phyloP scores from a whole-genome alignment of 2,888 invertebrate genomes.

The Yponomeuta plumbellus region DNA sequence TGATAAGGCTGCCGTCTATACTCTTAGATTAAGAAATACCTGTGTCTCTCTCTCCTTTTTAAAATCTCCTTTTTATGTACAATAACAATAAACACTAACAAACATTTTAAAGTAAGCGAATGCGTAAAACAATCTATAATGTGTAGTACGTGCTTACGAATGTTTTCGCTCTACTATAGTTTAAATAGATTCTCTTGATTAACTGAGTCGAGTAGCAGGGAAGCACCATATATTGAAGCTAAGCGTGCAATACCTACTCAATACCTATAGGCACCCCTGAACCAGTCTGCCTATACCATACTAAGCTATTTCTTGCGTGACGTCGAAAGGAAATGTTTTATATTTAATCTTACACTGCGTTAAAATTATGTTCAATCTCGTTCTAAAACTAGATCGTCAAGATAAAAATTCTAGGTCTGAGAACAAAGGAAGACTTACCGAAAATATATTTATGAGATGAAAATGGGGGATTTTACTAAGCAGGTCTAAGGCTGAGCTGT shows the following conservation, averaged over 20 bases:
- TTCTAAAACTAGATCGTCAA: not conserved
- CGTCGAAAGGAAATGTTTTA: conserved; percentile 1
- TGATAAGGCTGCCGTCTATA: no score
- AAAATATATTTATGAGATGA: not conserved
- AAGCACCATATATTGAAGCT: not conserved
- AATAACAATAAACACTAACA: no score
- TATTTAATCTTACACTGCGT: not conserved
- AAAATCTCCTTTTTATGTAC: no score
- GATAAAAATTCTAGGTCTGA: not conserved
- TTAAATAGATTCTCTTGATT: no score
- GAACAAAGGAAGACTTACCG: not conserved
- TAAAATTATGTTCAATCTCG: not conserved
- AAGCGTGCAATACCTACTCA: conserved; percentile 5
- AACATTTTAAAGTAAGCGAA: no score
- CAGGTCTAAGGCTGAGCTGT: not conserved
- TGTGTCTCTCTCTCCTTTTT: no score
- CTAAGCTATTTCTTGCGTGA: conserved; percentile 4
- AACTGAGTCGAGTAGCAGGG: not conserved
- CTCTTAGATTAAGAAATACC: no score
- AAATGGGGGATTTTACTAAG: not conserved
- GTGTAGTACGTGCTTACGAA: no score
- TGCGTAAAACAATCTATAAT: no score
- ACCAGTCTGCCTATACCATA: not conserved
- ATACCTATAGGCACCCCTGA: not conserved
- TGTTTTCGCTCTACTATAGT: no score